A percentile compares a stretch with the other conserved stretches of the same genome.
phyloP scores from a whole-genome alignment of 2,888 invertebrate species.

The Merodon equestris region DNA sequence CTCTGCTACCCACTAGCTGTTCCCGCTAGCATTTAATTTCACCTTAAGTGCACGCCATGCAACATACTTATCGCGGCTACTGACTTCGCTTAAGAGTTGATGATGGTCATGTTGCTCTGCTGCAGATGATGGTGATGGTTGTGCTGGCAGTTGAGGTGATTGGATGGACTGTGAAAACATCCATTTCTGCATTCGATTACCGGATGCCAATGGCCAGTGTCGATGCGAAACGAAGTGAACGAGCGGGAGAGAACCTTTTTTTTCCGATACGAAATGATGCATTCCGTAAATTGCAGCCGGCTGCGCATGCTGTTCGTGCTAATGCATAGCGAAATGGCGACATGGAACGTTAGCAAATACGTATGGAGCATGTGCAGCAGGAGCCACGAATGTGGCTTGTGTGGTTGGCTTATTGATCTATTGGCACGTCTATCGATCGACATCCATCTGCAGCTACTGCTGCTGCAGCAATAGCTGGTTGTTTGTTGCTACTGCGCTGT shows the following conservation, averaged over 20 bases:
- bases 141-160: no score
- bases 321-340: slow-evolving; percentile 34
- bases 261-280: slow-evolving; percentile 18
- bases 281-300: slow-evolving; percentile 37
- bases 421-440: slow-evolving; percentile 48
- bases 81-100: slow-evolving; percentile 31
- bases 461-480: no score
- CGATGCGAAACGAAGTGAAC: neutral
- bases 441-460: slow-evolving; percentile 29
- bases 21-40: slow-evolving; percentile 33
- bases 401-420: slow-evolving; percentile 36
- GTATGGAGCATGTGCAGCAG: slow-evolving; percentile 1
- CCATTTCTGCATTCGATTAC: slow-evolving; percentile 43
- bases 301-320: slow-evolving; percentile 50
- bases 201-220: slow-evolving; percentile 41
- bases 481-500: slow-evolving; percentile 19
- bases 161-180: slow-evolving; percentile 15
- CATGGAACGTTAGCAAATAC: slow-evolving; percentile 4
- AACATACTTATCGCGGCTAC: slow-evolving; percentile 54
- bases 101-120: no score
- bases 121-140: no score
- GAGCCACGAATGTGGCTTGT: slow-evolving; percentile 3
- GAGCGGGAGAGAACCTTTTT: slow-evolving; percentile 14
- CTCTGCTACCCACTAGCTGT: slow-evolving; percentile 5
- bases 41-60: slow-evolving; percentile 49